phyloP scores from a whole-genome alignment of 2,797 vertebrate genomes.

The Lagocephalus sceleratus region DNA sequence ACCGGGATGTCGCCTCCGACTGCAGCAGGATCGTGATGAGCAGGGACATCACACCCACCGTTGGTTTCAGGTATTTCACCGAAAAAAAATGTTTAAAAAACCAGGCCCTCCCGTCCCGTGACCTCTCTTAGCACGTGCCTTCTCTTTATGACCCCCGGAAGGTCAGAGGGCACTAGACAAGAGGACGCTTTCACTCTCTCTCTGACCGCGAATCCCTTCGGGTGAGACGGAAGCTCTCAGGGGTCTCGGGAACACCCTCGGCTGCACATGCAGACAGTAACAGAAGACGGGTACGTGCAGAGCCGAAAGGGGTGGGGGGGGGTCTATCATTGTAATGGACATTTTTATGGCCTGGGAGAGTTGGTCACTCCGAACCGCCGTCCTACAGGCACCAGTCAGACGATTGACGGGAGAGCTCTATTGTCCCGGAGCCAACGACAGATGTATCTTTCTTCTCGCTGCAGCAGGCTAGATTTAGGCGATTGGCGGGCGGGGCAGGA shows the following conservation, averaged over 20 bases:
- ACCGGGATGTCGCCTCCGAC: too few relatives aligned
- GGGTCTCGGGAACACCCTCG: conserved; percentile 34
- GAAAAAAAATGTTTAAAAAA: too few relatives aligned
- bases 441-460: conserved; percentile 44
- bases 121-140: conserved; percentile 62
- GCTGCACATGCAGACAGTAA: conserved; percentile 29
- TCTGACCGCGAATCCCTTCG: conserved; percentile 31
- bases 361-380: conserved; percentile 33
- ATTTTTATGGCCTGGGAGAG: conserved; percentile 60
- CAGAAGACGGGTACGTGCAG: conserved; percentile 15
- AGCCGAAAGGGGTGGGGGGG: conserved; percentile 17
- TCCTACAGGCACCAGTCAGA: conserved; percentile 44
- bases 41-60: too few relatives aligned
- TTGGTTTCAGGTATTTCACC: too few relatives aligned
- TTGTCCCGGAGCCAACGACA: conserved; percentile 44
- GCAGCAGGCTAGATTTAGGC: conserved; percentile 18
- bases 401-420: conserved; percentile 45
- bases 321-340: conserved; percentile 71
- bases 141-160: conserved; percentile 40
- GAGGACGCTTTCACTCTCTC: conserved; percentile 48
- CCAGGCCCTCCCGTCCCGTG: conserved; percentile 49
- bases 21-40: too few relatives aligned
- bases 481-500: conserved; percentile 17
- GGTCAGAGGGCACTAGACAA: conserved; percentile 49
- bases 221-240: conserved; percentile 10